Conservation (phyloP, 2,888 invertebrate species). For the Zonitis immaculata region DNA sequence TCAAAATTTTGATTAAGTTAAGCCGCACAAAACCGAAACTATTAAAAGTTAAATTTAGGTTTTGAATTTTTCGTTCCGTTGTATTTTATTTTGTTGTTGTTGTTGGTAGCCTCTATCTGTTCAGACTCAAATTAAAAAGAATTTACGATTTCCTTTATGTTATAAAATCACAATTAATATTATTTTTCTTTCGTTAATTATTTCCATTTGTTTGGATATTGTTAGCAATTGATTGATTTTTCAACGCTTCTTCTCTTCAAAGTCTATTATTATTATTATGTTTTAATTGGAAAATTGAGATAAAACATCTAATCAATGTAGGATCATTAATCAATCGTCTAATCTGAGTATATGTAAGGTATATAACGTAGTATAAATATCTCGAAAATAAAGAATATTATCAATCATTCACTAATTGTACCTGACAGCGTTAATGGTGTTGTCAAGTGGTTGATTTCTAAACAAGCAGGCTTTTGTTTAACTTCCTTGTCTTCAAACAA, state of each 20-base stretch:
- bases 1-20: background rate
- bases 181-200: no score
- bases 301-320: conserved; percentile 6
- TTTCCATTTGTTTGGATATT: no score
- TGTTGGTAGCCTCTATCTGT: background rate
- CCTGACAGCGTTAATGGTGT: conserved; percentile 11
- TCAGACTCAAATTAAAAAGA: no score
- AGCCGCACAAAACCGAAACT: background rate
- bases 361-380: conserved; percentile 10
- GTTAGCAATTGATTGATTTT: no score
- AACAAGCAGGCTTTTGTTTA: background rate
- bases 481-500: background rate
- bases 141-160: no score
- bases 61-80: background rate
- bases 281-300: conserved; percentile 10
- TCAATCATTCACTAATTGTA: conserved; percentile 16
- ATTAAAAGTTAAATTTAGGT: background rate
- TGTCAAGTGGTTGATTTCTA: conserved; percentile 1
- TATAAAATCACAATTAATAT: no score
- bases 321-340: conserved; percentile 15
- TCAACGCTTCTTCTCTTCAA: no score
- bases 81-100: background rate
- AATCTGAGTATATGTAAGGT: no score
- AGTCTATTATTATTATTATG: no score
- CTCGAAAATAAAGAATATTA: conserved; percentile 13